Percentiles rank a stretch among this genome's conserved stretches.
These are phyloP conservation scores for Cataglyphis rosenhaueri DNA, from an alignment of 2,888 invertebrate species.

Conservation along the genomic window DNA sequence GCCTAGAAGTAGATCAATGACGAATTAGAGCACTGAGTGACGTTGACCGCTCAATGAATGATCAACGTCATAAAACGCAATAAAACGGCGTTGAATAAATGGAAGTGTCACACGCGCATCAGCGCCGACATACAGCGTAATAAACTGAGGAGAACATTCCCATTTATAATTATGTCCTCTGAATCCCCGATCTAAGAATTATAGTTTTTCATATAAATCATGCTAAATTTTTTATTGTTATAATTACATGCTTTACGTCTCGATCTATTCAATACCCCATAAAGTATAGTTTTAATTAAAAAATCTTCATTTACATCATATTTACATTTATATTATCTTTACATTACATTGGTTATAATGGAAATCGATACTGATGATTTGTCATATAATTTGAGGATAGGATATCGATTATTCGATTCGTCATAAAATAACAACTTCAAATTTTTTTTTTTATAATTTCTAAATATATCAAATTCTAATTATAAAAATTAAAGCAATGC, in stretches of 20 bases:
- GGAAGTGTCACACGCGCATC: conserved; percentile 37
- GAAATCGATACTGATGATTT: neutral
- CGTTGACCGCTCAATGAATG: conserved; percentile 56
- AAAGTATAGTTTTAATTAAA: neutral
- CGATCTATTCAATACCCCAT: neutral
- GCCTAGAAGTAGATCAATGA: conserved; percentile 61
- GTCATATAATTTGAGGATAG: neutral
- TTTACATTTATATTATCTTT: too few species aligned
- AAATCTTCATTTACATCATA: neutral
- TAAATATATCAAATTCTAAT: neutral
- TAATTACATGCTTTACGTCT: neutral
- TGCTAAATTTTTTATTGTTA: conserved; percentile 4
- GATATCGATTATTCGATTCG: neutral
- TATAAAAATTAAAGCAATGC: neutral
- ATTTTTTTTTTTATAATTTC: neutral
- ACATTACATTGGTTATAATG: neutral
- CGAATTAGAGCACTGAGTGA: conserved; percentile 47
- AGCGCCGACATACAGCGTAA: conserved; percentile 15
- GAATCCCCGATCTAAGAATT: conserved; percentile 41
- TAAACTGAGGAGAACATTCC: conserved; percentile 50
- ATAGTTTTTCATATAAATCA: conserved; percentile 20
- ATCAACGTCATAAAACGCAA: conserved; percentile 52
- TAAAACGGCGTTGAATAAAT: conserved; percentile 29
- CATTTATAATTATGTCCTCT: conserved; percentile 54
- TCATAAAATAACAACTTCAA: neutral